Evolutionary conservation across 2,113 vertebrate species (phyloP).

Genomic region (Neotoma lepida): DNA sequence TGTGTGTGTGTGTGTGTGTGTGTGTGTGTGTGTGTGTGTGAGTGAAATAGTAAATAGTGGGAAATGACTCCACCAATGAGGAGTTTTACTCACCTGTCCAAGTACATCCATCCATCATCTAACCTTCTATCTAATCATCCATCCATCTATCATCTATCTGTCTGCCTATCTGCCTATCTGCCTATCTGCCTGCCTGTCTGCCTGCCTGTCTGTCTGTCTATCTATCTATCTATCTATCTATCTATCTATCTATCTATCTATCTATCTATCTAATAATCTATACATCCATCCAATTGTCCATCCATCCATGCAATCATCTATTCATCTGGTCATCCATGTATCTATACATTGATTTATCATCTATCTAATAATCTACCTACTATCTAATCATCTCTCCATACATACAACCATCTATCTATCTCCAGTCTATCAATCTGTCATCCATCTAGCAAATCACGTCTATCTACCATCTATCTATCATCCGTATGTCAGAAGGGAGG

Average conservation of each 20-base stretch:
- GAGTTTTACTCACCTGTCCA: not conserved
- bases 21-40: no score
- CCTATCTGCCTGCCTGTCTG: not conserved
- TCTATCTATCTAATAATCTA: no score
- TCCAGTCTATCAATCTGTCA: not conserved
- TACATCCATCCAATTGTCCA: not conserved
- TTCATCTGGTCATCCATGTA: not conserved
- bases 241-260: not conserved
- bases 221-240: not conserved
- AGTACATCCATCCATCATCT: not conserved
- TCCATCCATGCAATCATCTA: not conserved
- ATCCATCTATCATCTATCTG: not conserved
- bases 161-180: rapidly evolving
- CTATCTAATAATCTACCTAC: not conserved
- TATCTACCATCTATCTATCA: not conserved
- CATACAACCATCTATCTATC: not conserved
- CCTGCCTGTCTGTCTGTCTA: rapidly evolving
- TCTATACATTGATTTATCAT: not conserved
- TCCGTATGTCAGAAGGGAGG: not conserved
- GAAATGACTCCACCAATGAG: not conserved
- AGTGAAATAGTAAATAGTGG: not conserved
- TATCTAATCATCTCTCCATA: not conserved
- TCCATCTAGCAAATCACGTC: not conserved
- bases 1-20: not conserved
- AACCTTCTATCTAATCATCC: not conserved